phyloP scores from a whole-genome alignment of 2,113 vertebrate genomes.

The Raja brachyura region DNA sequence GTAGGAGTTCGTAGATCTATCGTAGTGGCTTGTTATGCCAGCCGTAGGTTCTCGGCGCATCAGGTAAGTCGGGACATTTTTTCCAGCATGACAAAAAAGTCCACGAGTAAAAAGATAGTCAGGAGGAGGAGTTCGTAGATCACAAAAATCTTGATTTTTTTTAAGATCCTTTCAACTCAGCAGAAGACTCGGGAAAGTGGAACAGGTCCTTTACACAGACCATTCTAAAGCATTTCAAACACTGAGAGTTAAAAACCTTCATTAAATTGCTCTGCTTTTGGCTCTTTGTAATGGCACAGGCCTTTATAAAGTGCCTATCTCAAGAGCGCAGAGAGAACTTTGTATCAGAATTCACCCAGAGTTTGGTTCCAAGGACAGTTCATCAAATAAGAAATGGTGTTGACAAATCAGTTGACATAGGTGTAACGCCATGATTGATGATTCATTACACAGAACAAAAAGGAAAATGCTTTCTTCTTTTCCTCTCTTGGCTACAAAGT shows the following conservation, averaged over 20 bases:
- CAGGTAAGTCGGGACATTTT: too few species aligned
- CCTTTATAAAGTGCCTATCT: not conserved
- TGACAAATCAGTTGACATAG: constrained; percentile 16
- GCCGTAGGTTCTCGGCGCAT: too few species aligned
- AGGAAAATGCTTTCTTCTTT: not conserved
- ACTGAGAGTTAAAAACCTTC: not conserved
- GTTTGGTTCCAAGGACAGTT: not conserved
- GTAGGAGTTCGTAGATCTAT: too few species aligned
- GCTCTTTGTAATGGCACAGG: not conserved
- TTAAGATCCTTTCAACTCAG: too few species aligned
- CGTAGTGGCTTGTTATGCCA: too few species aligned
- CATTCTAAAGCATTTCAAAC: not conserved
- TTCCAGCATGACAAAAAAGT: too few species aligned
- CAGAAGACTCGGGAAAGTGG: too few species aligned
- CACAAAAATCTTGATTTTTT: too few species aligned
- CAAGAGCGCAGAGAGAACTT: not conserved
- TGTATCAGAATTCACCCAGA: not conserved
- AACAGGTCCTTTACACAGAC: too few species aligned
- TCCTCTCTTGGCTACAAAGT: not conserved
- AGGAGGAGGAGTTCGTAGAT: too few species aligned
- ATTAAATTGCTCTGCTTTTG: not conserved
- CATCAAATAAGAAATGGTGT: constrained; percentile 13
- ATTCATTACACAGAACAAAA: not conserved
- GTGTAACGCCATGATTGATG: not conserved
- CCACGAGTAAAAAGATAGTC: too few species aligned